A percentile compares a stretch with the other conserved stretches of the same genome.
Conservation (phyloP, 1,140 invertebrate species). For the Thrips palmi region DNA sequence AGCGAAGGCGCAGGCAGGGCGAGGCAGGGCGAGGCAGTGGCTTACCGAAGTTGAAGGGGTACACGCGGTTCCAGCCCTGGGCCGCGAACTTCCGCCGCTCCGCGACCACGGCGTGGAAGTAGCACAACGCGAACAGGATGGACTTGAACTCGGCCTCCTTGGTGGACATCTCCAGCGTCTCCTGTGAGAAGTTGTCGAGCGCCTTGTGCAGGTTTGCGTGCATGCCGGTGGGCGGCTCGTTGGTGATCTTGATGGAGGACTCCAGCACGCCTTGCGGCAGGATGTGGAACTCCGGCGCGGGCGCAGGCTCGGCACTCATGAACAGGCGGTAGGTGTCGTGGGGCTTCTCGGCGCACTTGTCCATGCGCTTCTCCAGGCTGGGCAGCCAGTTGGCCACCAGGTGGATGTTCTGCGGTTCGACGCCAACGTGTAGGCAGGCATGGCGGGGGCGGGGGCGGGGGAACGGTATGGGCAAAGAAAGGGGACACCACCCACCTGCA, state of each 20-base stretch:
- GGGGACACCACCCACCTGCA: slow-evolving; percentile 29
- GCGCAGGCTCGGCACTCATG: slow-evolving; percentile 48
- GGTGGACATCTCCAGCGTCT: slow-evolving; percentile 79
- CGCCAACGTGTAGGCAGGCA: too few species aligned
- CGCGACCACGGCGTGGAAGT: slow-evolving; percentile 88
- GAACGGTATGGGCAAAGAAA: not conserved
- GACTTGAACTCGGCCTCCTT: slow-evolving; percentile 90
- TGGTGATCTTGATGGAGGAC: slow-evolving; percentile 89
- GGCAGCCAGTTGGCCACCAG: slow-evolving; percentile 77
- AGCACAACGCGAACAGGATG: slow-evolving; percentile 81
- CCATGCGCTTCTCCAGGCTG: slow-evolving; percentile 79
- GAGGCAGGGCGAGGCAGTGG: too few species aligned
- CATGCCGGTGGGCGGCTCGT: slow-evolving; percentile 91
- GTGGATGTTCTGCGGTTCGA: slow-evolving; percentile 83
- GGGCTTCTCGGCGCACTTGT: slow-evolving; percentile 48
- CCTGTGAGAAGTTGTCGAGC: slow-evolving; percentile 83
- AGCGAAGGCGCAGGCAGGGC: not conserved
- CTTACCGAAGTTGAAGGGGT: slow-evolving; percentile 32
- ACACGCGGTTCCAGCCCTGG: slow-evolving; percentile 81
- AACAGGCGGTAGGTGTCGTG: slow-evolving; percentile 51
- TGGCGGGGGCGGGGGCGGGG: too few species aligned
- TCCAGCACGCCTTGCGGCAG: slow-evolving; percentile 77
- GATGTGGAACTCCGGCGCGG: slow-evolving; percentile 35
- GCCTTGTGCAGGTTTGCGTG: slow-evolving; percentile 85
- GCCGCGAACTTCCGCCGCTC: slow-evolving; percentile 86